Base-by-base conservation (phyloP, 2,888 invertebrate genomes). In the Drosophila putrida region DNA sequence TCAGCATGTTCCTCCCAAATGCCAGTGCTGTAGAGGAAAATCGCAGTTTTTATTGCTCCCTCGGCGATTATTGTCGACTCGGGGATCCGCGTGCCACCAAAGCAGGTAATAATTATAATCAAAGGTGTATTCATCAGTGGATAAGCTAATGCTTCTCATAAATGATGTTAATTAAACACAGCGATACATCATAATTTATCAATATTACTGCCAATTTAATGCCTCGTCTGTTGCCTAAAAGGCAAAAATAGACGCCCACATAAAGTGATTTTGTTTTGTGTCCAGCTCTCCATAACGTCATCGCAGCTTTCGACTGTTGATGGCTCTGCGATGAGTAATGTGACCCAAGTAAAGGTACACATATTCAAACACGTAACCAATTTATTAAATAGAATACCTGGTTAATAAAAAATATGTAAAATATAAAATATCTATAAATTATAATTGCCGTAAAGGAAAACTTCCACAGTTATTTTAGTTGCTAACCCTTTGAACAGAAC, bases 1-100 rank as follows among this genome's bases (percentile, higher is more conserved):
- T 97, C 84, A 96, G 97, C 77, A 96, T 97, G 95, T 96, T 97
- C 90, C 93, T 97, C 70, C 95, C 97, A 47, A 94, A 94, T 70
- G 90, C 92, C 60, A 94, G 94, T 83, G 94, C 94, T 38, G 94
- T 94, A 50, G 94, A 94, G 87, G 95, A 95, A 88, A 95, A 95
- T 90, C 96, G 95, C 90, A 94, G 95, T 88, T 97, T 97, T 92
- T 94, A 95, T 91, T 97, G 97, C 93, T 94, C 95, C 77, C 93
- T 96, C 85, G 95, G 95, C 71, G 94, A 95, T 81, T 95, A 95
- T 84, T 97, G 97, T 91, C 92, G 95, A 47, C 93, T 96, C 66
- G 97, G 97, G 36, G 96, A 97, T 93, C 94, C 96, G 36, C 95
- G 94, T 90, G 95, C 95, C 93, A 95, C 96, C 73, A 94, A 95